Evolutionary conservation across 2,888 invertebrate genomes (phyloP).

Genomic region (Merodon equestris): DNA sequence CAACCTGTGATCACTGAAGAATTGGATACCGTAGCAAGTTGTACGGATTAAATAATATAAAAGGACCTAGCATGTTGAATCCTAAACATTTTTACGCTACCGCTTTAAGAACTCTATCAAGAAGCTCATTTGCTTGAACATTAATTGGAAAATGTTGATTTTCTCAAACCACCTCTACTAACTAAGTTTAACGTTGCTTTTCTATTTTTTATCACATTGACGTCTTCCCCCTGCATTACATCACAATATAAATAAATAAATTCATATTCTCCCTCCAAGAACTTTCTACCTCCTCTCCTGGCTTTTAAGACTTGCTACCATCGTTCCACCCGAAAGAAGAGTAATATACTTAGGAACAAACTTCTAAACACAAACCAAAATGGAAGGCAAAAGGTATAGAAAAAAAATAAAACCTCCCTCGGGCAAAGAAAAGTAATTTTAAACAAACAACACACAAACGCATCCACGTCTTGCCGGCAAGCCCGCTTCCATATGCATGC

Average conservation of each 20-base stretch:
- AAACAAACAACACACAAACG: constrained; percentile 17
- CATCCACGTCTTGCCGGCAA: constrained; percentile 1
- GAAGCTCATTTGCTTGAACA: no score
- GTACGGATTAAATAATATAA: no score
- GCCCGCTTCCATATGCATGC: constrained; percentile 12
- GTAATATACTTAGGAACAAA: constrained; percentile 24
- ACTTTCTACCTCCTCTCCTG: background rate
- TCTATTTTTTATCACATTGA: no score
- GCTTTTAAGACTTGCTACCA: constrained; percentile 28
- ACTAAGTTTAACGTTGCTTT: no score
- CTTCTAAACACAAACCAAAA: constrained; percentile 29
- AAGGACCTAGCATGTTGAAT: no score
- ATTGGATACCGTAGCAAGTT: no score
- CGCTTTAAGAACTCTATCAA: no score
- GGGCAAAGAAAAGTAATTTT: constrained; percentile 43
- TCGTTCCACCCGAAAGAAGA: constrained; percentile 15
- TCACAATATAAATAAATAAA: constrained; percentile 19
- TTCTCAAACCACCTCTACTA: no score
- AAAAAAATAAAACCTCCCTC: constrained; percentile 19
- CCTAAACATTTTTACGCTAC: no score
- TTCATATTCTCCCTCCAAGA: background rate
- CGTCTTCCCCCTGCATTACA: no score
- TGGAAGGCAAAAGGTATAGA: constrained; percentile 25
- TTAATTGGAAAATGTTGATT: no score
- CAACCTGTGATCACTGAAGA: no score